These are phyloP conservation scores for Drosophila sproati DNA, from an alignment of 1,140 invertebrate genomes.

Conservation along the genomic window DNA sequence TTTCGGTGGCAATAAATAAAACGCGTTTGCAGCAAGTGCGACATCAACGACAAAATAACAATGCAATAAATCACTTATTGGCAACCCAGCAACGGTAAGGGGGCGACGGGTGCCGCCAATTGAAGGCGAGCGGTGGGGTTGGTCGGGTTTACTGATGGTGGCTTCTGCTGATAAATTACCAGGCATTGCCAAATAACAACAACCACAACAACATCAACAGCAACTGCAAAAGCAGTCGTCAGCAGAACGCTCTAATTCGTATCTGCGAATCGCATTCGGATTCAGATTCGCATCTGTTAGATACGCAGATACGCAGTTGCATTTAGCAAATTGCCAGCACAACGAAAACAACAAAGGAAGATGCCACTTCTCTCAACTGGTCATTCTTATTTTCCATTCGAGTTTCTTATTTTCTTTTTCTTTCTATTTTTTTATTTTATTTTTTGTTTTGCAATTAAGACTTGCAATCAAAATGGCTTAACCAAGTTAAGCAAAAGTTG, in stretches of 20 bases:
- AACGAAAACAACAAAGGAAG: neutral
- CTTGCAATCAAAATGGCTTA: too few species aligned
- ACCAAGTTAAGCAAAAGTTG: too few species aligned
- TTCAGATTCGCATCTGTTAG: slow-evolving; percentile 60
- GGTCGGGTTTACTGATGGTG: slow-evolving; percentile 5
- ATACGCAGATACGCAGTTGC: slow-evolving; percentile 51
- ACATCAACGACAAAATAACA: slow-evolving; percentile 82
- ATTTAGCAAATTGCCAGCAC: slow-evolving; percentile 69
- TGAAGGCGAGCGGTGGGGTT: neutral
- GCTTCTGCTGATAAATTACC: slow-evolving; percentile 44
- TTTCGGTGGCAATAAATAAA: slow-evolving; percentile 69
- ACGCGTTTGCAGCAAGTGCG: slow-evolving; percentile 70
- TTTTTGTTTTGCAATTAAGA: too few species aligned
- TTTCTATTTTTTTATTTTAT: too few species aligned
- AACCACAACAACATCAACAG: slow-evolving; percentile 8
- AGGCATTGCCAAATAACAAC: slow-evolving; percentile 23
- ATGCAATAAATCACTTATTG: slow-evolving; percentile 80
- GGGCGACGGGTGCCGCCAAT: slow-evolving; percentile 5
- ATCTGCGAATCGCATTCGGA: slow-evolving; percentile 13
- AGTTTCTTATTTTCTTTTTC: too few species aligned
- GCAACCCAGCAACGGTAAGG: neutral
- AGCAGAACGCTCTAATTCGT: slow-evolving; percentile 28
- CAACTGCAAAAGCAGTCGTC: slow-evolving; percentile 5
- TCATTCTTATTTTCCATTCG: too few species aligned
- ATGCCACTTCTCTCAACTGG: too few species aligned